These are phyloP conservation scores for Bembecia ichneumoniformis DNA, from an alignment of 2,888 invertebrate species.

Conservation along the genomic window DNA sequence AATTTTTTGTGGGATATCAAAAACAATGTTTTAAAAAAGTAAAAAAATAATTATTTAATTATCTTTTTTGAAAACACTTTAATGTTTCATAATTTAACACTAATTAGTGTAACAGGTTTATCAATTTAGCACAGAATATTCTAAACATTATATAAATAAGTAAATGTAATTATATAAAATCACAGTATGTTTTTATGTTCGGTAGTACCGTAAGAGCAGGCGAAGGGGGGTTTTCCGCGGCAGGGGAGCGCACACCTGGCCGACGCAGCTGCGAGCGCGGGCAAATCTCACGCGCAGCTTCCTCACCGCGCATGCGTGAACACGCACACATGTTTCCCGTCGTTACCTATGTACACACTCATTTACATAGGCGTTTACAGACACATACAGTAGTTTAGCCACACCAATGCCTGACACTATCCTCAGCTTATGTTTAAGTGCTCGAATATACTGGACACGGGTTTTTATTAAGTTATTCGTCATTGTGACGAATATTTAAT, in stretches of 20 bases:
- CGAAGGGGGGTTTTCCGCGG: constrained; percentile 29
- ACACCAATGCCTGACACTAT: too few relatives aligned
- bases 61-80: too few relatives aligned
- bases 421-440: too few relatives aligned
- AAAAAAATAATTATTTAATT: too few relatives aligned
- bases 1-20: too few relatives aligned
- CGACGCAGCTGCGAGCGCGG: constrained; percentile 63
- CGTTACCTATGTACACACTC: background rate
- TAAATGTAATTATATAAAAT: background rate
- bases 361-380: background rate
- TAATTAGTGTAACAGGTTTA: too few relatives aligned
- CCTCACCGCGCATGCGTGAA: constrained; percentile 59
- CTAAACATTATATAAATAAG: background rate
- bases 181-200: constrained; percentile 11
- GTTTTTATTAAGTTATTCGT: too few relatives aligned
- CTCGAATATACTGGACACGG: too few relatives aligned
- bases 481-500: too few relatives aligned
- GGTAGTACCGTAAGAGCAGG: constrained; percentile 39
- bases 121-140: too few relatives aligned
- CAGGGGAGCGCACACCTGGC: constrained; percentile 63
- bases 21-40: too few relatives aligned
- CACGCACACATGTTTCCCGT: constrained; percentile 18
- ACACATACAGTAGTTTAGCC: background rate
- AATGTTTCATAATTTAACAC: too few relatives aligned
- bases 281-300: constrained; percentile 71